These are phyloP conservation scores for Xylota segnis DNA, from an alignment of 2,888 invertebrate species.

Conservation along the genomic window DNA sequence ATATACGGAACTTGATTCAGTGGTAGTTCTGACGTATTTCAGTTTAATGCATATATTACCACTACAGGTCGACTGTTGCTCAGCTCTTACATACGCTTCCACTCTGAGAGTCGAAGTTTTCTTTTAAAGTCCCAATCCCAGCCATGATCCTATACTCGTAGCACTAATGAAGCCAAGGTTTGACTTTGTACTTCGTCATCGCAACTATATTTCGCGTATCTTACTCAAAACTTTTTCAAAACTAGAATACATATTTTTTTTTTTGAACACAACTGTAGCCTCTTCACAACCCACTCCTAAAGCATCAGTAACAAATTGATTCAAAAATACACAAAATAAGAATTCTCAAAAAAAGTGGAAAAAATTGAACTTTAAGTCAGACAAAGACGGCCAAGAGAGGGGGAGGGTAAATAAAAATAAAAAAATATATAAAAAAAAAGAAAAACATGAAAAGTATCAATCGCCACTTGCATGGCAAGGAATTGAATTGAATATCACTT, in stretches of 20 bases:
- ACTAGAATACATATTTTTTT: neutral
- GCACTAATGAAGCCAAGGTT: no score
- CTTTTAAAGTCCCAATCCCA: no score
- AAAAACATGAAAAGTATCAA: constrained; percentile 62
- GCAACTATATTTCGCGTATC: no score
- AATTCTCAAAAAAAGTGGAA: neutral
- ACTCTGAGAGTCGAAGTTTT: no score
- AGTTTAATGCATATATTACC: no score
- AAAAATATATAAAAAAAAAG: constrained; percentile 7
- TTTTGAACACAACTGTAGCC: neutral
- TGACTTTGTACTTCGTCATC: no score
- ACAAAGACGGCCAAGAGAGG: constrained; percentile 12
- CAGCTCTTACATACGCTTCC: no score
- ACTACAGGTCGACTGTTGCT: no score
- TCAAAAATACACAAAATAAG: constrained; percentile 36
- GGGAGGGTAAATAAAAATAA: neutral
- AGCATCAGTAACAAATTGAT: constrained; percentile 35
- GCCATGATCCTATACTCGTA: no score
- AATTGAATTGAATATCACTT: constrained; percentile 73
- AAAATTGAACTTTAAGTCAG: constrained; percentile 33
- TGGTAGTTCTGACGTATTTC: no score
- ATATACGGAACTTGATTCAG: no score
- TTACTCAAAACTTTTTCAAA: no score
- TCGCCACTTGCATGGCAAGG: constrained; percentile 67
- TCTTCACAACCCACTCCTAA: neutral